Evolutionary conservation across 2,113 vertebrate species (phyloP).

Genomic region (Alouatta palliata): DNA sequence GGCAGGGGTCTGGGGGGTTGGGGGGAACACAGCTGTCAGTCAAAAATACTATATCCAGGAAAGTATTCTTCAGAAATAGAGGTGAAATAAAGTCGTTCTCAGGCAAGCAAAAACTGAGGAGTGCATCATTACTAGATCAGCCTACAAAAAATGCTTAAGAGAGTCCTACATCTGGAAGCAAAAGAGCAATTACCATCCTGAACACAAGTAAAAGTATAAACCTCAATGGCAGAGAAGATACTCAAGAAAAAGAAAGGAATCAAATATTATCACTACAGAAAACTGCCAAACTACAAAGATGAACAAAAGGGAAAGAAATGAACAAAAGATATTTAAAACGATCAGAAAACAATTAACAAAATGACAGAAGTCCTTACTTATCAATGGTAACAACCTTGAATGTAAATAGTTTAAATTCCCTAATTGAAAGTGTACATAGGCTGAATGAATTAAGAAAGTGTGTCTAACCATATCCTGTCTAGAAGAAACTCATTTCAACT

Average conservation of each 20-base stretch:
- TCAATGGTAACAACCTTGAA: not conserved
- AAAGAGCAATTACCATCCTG: not conserved
- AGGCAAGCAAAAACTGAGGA: not conserved
- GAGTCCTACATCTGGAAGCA: not conserved
- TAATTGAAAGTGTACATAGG: not conserved
- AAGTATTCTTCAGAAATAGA: not conserved
- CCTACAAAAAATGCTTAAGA: not conserved
- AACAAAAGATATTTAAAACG: not conserved
- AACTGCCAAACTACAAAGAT: not conserved
- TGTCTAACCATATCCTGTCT: not conserved
- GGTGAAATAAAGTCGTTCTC: not conserved
- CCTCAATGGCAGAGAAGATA: not conserved
- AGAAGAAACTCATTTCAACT: not conserved
- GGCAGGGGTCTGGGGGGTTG: too few species aligned
- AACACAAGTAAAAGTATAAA: not conserved
- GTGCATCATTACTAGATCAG: not conserved
- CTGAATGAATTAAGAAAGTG: not conserved
- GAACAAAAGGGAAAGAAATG: not conserved
- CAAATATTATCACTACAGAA: not conserved
- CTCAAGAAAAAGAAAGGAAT: not conserved
- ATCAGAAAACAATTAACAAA: not conserved
- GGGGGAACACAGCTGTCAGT: not conserved
- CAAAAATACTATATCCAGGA: not conserved
- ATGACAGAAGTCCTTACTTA: not conserved
- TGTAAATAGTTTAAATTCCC: not conserved